Evolutionary conservation across 2,113 vertebrate species (phyloP), one percentile per base, ranked within the genome.

Genomic region (Cavia porcellus): DNA sequence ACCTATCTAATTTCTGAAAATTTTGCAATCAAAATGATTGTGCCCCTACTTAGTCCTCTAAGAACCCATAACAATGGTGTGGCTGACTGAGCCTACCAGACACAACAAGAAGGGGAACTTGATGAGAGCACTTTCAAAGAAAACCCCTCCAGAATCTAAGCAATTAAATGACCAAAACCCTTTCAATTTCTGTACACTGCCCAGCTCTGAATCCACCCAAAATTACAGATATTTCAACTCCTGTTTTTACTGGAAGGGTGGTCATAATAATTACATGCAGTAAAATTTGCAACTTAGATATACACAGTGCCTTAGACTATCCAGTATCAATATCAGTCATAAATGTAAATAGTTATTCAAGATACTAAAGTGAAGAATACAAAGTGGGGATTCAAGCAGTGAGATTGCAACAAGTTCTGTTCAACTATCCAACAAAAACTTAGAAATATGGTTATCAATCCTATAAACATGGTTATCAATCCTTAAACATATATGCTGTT

Each of bases 51-150:
- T 28, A 32, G 25, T 74, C 30, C 55, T 61, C 55, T 52, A 30
- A 45, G 52, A 5, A 5, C 12, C 47, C 35, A n/a, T 12, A n/a
- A 32, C 0, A 38, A 35, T 38, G 4, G 70, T 19, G n/a, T 0
- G 17, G 50, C 2, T 61, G 52, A 19, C 28, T 1, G 25, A 13
- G 20, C 52, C 52, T 2, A 7, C 35, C 24, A 74, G 25, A 5
- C 1, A n/a, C n/a, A n/a, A 77, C 74, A 12, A 25, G 11, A 17
- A 10, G 55, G 28, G 57, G 6, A n/a, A 13, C 20, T 25, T 25
- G 72, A 77, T 11, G 30, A 50, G 12, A 25, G 28, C 35, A 7
- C 7, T 77, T 47, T 30, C 22, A 17, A 7, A 6, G 57, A 77
- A n/a, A 77, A 35, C 32, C 8, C 25, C 9, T 79, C 30, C 42